Evolutionary conservation across 2,797 vertebrate species (phyloP), one percentile per base, ranked within the genome.

Genomic region (Vespertilio murinus): DNA sequence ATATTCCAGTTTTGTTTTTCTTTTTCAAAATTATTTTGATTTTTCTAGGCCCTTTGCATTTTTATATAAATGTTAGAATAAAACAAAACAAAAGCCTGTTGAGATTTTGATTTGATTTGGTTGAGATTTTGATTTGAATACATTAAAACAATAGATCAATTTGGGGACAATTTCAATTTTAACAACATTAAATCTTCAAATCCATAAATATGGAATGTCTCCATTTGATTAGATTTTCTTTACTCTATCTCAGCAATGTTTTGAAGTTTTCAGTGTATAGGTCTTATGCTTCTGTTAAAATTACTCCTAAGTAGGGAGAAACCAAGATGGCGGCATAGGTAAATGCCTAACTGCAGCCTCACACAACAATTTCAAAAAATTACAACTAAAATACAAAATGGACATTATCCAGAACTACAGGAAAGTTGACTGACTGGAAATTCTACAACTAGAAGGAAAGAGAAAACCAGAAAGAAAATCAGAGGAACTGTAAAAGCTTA

Each of bases 51-150:
- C 33, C 33, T 96, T 80, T 88, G 16, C 17, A 89, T 83, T 78
- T 92, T 70, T 64, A 61, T 85, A 86, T 33, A 83, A 79, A 93
- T 82, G 65, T 89, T 94, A 94, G 49, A 13, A 94, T 78, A 40
- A 86, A 42, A 88, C 42, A 42, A 42, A 42, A 20, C 4, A 61
- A 86, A 87, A 28, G 8, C 5, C 12, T 61, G 20, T 59, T 78
- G 25, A 28, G 11, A 91, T 92, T 94, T 95, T 42, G 42, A 42
- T 42, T 42, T 42, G 42, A 10, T 42, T n/a, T n/a, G n/a, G 20
- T 59, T 78, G 25, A 28, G 11, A 91, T 92, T 94, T 95, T 42
- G 42, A 42, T 42, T 42, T 42, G 42, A 10, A 9, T 88, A 22
- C 56, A 16, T 70, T 82, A 61, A 94, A 78, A 93, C 25, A 23